Conservation (phyloP, 2,113 vertebrate genomes). For the Platycercus adscitus region DNA sequence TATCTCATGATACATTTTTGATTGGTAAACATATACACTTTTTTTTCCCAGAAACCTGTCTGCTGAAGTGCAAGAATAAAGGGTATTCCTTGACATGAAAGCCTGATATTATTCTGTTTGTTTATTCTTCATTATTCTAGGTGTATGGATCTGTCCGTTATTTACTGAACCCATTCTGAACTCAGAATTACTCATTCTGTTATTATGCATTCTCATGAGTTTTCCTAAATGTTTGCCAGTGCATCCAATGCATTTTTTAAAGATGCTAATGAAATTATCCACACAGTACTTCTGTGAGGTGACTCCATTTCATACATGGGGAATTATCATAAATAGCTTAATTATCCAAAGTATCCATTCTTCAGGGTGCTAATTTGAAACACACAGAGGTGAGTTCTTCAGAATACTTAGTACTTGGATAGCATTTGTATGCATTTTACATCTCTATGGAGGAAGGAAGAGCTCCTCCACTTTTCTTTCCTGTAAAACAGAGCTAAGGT, state of each 20-base stretch:
- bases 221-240: constrained; percentile 6
- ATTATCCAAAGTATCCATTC: not conserved
- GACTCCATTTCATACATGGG: not conserved
- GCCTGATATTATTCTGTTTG: not conserved
- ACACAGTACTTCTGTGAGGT: not conserved
- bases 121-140: constrained; percentile 8
- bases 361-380: constrained; percentile 4
- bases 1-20: not conserved
- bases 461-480: not conserved
- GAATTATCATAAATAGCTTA: not conserved
- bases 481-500: not conserved
- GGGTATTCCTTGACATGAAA: not conserved
- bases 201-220: not conserved
- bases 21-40: not conserved
- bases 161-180: not conserved
- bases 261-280: constrained; percentile 28
- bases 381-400: not conserved
- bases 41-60: not conserved
- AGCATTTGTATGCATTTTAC: not conserved
- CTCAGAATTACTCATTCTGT: not conserved
- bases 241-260: not conserved
- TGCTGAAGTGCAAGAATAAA: not conserved
- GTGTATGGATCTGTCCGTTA: not conserved
- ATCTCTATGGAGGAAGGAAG: not conserved
- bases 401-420: not conserved